phyloP scores from a whole-genome alignment of 2,888 invertebrate species.

The Reticulitermes lucifugus region DNA sequence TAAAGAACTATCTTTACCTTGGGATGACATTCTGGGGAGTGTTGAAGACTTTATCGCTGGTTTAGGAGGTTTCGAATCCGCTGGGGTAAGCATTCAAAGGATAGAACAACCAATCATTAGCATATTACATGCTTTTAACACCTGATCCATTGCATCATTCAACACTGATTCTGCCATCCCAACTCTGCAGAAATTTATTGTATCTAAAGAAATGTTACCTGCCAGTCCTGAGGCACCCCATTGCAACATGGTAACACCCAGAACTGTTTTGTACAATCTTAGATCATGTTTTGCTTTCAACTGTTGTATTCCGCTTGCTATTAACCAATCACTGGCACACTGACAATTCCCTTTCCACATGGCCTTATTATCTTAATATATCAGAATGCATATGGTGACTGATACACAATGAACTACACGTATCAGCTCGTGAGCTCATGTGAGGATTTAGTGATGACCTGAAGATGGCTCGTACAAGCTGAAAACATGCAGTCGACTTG shows the following conservation, averaged over 20 bases:
- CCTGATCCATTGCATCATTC: constrained; percentile 31
- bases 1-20: constrained; percentile 72
- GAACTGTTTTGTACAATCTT: not conserved
- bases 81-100: constrained; percentile 64
- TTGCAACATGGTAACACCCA: not conserved
- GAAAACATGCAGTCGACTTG: no score
- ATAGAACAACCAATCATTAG: constrained; percentile 45
- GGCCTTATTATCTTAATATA: no score
- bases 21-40: constrained; percentile 92
- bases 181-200: constrained; percentile 36
- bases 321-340: no score
- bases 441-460: no score
- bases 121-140: constrained; percentile 29
- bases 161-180: constrained; percentile 32
- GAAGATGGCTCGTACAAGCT: no score
- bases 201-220: not conserved
- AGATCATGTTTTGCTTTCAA: not conserved
- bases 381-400: no score
- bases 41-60: constrained; percentile 97
- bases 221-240: not conserved
- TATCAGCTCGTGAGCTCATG: no score
- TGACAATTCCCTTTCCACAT: no score
- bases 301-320: no score
- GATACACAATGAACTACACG: no score
- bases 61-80: constrained; percentile 95